These are phyloP conservation scores for Galeruca laticollis DNA, from an alignment of 2,888 invertebrate species.

Conservation along the genomic window DNA sequence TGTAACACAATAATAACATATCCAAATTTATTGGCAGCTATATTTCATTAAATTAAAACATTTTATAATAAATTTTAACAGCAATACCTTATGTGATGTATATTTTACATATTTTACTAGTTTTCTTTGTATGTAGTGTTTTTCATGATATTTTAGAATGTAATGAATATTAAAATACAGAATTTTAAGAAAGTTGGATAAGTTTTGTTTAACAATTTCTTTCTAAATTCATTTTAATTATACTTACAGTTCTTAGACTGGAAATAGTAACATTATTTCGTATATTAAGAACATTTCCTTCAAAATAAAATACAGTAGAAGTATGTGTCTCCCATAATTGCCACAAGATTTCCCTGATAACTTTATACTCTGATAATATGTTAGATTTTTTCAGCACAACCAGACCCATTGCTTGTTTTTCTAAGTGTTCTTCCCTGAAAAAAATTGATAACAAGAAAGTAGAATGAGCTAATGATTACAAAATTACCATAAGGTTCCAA, in stretches of 20 bases:
- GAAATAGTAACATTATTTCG: constrained; percentile 59
- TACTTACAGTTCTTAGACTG: constrained; percentile 60
- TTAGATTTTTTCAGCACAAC: constrained; percentile 52
- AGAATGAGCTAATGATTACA: constrained; percentile 12
- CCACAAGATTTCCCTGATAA: constrained; percentile 64
- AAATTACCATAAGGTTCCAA: constrained; percentile 61
- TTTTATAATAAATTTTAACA: too few species aligned
- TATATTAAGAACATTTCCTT: constrained; percentile 55
- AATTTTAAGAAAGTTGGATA: too few species aligned
- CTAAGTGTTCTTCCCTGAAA: constrained; percentile 60
- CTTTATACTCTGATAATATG: constrained; percentile 63
- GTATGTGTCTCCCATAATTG: constrained; percentile 60
- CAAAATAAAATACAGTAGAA: constrained; percentile 58
- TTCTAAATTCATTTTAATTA: not conserved
- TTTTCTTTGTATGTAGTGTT: too few species aligned
- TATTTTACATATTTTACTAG: too few species aligned
- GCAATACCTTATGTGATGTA: too few species aligned
- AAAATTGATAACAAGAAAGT: not conserved
- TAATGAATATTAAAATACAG: too few species aligned
- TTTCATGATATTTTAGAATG: too few species aligned
- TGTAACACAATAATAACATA: constrained; percentile 42
- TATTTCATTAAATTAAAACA: too few species aligned
- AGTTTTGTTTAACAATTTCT: too few species aligned
- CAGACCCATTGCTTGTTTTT: constrained; percentile 55
- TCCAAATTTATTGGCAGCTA: too few species aligned